Evolutionary conservation across 2,888 invertebrate genomes (phyloP).

Genomic region (Drosophila acutilabella): DNA sequence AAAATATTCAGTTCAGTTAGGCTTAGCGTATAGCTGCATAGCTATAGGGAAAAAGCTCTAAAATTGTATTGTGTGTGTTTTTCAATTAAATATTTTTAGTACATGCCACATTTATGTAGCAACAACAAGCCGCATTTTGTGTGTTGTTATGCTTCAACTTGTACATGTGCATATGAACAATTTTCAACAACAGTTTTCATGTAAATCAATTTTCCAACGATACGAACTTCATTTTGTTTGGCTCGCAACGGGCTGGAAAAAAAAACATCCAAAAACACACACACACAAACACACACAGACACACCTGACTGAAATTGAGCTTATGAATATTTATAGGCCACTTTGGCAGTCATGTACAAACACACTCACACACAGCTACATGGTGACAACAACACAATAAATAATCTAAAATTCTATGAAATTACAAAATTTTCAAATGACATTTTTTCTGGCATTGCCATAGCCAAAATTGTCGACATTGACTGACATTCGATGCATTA

Average conservation of each 20-base stretch:
- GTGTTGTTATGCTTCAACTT: slow-evolving; percentile 31
- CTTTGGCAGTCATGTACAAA: slow-evolving; percentile 32
- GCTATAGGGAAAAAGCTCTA: not conserved
- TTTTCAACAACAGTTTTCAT: slow-evolving; percentile 60
- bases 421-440: slow-evolving; percentile 77
- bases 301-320: slow-evolving; percentile 56
- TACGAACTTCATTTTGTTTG: slow-evolving; percentile 68
- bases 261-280: slow-evolving; percentile 18
- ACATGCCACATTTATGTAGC: slow-evolving; percentile 44
- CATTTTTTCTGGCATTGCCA: slow-evolving; percentile 38
- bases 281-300: slow-evolving; percentile 13
- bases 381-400: slow-evolving; percentile 59
- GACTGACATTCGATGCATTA: slow-evolving; percentile 32
- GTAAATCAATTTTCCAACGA: slow-evolving; percentile 77
- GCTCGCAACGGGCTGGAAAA: slow-evolving; percentile 23
- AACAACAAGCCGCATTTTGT: slow-evolving; percentile 37
- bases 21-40: too few species aligned
- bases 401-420: slow-evolving; percentile 78
- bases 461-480: slow-evolving; percentile 1
- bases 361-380: slow-evolving; percentile 3
- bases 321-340: slow-evolving; percentile 78
- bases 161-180: slow-evolving; percentile 39
- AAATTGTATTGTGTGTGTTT: slow-evolving; percentile 46
- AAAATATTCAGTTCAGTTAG: too few species aligned
- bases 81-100: slow-evolving; percentile 77